Conservation (phyloP, 2,113 vertebrate genomes). For the Bubo blakistoni region DNA sequence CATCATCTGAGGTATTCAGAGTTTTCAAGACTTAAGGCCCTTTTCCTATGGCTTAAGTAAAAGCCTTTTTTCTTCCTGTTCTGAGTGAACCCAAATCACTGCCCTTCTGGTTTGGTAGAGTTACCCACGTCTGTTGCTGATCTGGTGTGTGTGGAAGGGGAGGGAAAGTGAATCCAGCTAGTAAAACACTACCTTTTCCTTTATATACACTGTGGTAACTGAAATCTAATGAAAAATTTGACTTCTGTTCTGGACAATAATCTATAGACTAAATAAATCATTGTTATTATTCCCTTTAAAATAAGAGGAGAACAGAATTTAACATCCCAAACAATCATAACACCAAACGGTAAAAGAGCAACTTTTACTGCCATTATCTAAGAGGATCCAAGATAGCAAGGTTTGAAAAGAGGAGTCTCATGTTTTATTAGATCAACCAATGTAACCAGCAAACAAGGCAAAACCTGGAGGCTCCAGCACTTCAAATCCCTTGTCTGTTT, state of each 20-base stretch:
- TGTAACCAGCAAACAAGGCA: not conserved
- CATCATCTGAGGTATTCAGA: not conserved
- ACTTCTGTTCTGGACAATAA: not conserved
- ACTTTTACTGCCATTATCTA: not conserved
- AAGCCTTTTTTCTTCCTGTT: not conserved
- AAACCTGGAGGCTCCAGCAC: not conserved
- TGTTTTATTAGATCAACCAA: not conserved
- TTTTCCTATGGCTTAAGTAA: not conserved
- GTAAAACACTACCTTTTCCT: not conserved
- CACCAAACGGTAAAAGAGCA: not conserved
- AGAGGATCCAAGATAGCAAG: not conserved
- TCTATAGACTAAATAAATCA: not conserved
- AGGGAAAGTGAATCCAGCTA: not conserved
- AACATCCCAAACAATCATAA: not conserved
- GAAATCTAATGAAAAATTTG: not conserved
- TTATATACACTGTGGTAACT: not conserved
- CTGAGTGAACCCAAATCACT: accelerated
- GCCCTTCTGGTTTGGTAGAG: not conserved
- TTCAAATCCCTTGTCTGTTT: not conserved
- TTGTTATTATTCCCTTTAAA: not conserved
- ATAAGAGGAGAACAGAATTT: not conserved
- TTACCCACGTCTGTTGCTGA: accelerated
- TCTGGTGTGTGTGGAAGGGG: not conserved
- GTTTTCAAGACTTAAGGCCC: not conserved
- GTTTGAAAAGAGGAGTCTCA: not conserved